Evolutionary conservation across 2,888 invertebrate species (phyloP), one percentile per base, ranked within the genome.

Genomic region (Drosophila kambysellisi): DNA sequence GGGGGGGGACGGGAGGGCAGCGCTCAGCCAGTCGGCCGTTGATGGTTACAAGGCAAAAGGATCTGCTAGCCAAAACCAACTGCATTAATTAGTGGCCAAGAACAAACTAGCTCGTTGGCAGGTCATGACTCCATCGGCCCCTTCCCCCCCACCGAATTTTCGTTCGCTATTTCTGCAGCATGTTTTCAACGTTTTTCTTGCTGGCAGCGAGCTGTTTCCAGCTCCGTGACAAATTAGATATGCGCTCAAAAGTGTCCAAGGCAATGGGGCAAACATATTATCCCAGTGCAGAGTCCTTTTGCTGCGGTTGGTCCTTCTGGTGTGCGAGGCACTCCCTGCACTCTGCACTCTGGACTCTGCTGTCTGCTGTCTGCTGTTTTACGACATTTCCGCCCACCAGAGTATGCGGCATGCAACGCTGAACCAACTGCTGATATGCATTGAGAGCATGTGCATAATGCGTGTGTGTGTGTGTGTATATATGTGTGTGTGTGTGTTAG

Each of bases 71-170:
- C 68, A 72, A 76, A 84, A 85, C 89, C 89, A 88, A 85, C 80
- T 74, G 89, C 84, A 85, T 89, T 85, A 89, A 85, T 89, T 85
- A 85, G 88, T 89, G 89, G 82, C 85, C 88, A 84, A 84, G 88
- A 74, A 82, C 88, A 79, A 70, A 70, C 70, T 32, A 43, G 20
- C 48, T 56, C 63, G 60, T 54, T 56, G 57, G 57, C 41, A 50
- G 57, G 50, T 43, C 33, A 30, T 52, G 29, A 35, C 39, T 51
- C 53, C 8, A 7, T 41, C 3, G 11, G 25, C 17, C 29, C 3
- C 9, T n/a, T 17, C 11, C 11, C 25, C 25, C 25, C 8, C 15
- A 15, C 11, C 30, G 3, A 41, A 41, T 20, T 41, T 43, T 32
- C 43, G 57, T 43, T 57, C 30, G 15, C 15, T 57, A 30, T 20